A percentile compares a stretch with the other conserved stretches of the same genome.
Evolutionary conservation across 1,140 invertebrate genomes (phyloP).

Genomic region (Lutraria rhynchaena): DNA sequence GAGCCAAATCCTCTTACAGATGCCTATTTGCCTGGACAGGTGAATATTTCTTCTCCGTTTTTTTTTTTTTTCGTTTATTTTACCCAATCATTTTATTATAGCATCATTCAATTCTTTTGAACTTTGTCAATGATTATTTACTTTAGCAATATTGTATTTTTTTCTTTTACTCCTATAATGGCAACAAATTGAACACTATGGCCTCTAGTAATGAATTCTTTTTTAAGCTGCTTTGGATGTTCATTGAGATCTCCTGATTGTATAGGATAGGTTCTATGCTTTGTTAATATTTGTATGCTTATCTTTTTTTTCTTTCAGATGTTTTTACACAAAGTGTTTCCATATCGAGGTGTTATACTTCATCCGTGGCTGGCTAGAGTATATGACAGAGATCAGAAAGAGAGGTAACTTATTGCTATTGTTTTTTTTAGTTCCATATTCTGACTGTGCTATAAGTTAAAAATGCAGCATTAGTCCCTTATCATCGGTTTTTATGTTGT

Average conservation of each 20-base stretch:
- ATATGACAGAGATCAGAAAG: conserved; percentile 91
- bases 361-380: conserved; percentile 98
- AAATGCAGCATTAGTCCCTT: too few relatives aligned
- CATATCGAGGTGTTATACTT: conserved; percentile 96
- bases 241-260: too few relatives aligned
- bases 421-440: too few relatives aligned
- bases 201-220: too few relatives aligned
- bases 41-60: conserved; percentile 46
- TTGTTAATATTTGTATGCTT: too few relatives aligned
- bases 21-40: conserved; percentile 94
- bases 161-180: neutral
- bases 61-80: neutral
- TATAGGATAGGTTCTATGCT: too few relatives aligned
- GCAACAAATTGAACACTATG: neutral
- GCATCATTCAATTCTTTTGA: neutral
- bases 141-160: neutral
- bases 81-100: neutral
- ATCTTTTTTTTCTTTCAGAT: conserved; percentile 85
- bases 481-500: too few relatives aligned
- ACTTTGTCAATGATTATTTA: neutral
- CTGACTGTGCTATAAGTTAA: too few relatives aligned
- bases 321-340: conserved; percentile 97
- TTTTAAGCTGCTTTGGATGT: too few relatives aligned
- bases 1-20: conserved; percentile 92
- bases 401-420: conserved; percentile 77